Conservation (phyloP, 2,888 invertebrate species). For the Kryphioiulus occultus region DNA sequence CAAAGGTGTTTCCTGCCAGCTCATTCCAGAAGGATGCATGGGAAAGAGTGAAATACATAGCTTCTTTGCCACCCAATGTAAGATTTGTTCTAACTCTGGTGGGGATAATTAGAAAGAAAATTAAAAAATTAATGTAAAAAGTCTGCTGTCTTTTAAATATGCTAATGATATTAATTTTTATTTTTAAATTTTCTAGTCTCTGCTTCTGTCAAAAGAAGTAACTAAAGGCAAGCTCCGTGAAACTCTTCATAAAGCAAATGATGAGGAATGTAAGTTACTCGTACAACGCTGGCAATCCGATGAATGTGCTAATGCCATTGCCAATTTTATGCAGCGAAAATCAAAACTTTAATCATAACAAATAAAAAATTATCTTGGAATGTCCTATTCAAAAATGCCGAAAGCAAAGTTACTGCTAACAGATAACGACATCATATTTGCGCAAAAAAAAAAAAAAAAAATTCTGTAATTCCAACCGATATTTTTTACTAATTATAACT, state of each 20-base stretch:
- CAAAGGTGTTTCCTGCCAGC: conserved; percentile 75
- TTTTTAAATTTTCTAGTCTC: conserved; percentile 65
- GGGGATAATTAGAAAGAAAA: too few species aligned
- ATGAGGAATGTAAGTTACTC: conserved; percentile 74
- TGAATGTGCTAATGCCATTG: conserved; percentile 71
- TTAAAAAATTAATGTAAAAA: too few species aligned
- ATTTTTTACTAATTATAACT: conserved; percentile 10
- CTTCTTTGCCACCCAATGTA: conserved; percentile 63
- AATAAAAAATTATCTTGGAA: not conserved
- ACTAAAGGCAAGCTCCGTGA: conserved; percentile 70
- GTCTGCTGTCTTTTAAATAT: too few species aligned
- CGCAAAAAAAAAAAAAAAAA: too few species aligned
- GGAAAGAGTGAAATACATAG: conserved; percentile 64
- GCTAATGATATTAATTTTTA: too few species aligned
- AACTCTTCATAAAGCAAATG: conserved; percentile 72
- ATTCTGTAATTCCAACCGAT: too few species aligned
- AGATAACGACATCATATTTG: too few species aligned
- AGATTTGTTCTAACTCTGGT: not conserved
- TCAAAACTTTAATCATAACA: conserved; percentile 31
- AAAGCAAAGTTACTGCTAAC: too few species aligned
- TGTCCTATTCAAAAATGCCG: not conserved
- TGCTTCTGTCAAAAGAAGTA: conserved; percentile 76
- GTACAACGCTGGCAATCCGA: conserved; percentile 71
- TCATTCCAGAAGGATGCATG: conserved; percentile 70
- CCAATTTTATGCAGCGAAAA: conserved; percentile 49